A percentile compares a stretch with the other conserved stretches of the same genome.
These are phyloP conservation scores for Sinodicranocentrus sp. DNA, from an alignment of 2,888 invertebrate genomes.

Conservation along the genomic window DNA sequence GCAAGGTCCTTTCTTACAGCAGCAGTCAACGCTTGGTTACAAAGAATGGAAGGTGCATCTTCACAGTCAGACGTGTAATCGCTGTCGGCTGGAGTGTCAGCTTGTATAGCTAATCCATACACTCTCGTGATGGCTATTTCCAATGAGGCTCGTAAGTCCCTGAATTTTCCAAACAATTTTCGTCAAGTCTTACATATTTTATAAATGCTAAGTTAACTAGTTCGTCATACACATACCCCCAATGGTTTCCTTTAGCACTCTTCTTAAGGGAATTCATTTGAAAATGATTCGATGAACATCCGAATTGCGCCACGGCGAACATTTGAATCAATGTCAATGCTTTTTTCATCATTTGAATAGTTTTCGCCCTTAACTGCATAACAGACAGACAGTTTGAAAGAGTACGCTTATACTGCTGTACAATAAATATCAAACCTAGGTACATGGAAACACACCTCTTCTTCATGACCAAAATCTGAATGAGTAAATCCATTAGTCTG, in stretches of 20 bases:
- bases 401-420: not conserved
- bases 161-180: no score
- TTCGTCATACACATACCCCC: constrained; percentile 89
- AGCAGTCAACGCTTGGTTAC: constrained; percentile 89
- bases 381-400: not conserved
- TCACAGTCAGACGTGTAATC: constrained; percentile 83
- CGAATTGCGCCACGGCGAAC: constrained; percentile 94
- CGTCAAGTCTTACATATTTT: no score
- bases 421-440: not conserved
- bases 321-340: constrained; percentile 94
- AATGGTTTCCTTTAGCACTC: constrained; percentile 92
- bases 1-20: constrained; percentile 95
- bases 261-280: constrained; percentile 90
- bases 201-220: no score
- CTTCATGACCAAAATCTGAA: constrained; percentile 72
- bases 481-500: constrained; percentile 59
- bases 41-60: constrained; percentile 79
- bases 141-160: constrained; percentile 93
- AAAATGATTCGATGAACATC: constrained; percentile 86
- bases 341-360: constrained; percentile 89
- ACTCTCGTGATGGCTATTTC: constrained; percentile 88
- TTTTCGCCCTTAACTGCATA: constrained; percentile 80
- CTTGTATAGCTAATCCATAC: constrained; percentile 81
- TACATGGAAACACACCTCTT: constrained; percentile 66
- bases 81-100: constrained; percentile 80